These are phyloP conservation scores for Pyrocoelia pectoralis DNA, from an alignment of 2,888 invertebrate species.

Conservation along the genomic window DNA sequence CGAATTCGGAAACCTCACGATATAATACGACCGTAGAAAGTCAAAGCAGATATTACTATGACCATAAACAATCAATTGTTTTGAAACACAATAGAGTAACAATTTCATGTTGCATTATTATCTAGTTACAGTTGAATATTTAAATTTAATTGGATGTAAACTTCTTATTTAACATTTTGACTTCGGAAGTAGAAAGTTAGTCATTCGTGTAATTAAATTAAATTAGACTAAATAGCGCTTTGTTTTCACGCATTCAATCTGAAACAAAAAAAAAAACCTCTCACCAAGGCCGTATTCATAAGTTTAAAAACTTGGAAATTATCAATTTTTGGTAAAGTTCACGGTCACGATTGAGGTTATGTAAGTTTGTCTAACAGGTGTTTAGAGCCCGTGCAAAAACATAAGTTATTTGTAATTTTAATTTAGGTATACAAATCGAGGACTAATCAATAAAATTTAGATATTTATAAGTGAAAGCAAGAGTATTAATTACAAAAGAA, in stretches of 20 bases:
- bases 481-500: neutral
- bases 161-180: neutral
- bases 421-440: too few relatives aligned
- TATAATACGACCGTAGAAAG: slow-evolving; percentile 41
- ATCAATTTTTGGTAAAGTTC: neutral
- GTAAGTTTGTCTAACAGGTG: too few relatives aligned
- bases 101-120: slow-evolving; percentile 19
- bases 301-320: neutral
- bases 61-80: slow-evolving; percentile 41
- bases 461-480: neutral
- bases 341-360: neutral
- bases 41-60: slow-evolving; percentile 40
- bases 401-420: too few relatives aligned
- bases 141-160: neutral
- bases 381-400: too few relatives aligned
- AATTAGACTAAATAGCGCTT: neutral
- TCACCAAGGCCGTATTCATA: too few relatives aligned
- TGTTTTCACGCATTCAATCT: neutral
- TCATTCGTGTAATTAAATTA: slow-evolving; percentile 1
- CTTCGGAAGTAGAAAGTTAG: neutral
- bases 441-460: too few relatives aligned
- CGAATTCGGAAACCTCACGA: slow-evolving; percentile 19
- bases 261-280: too few relatives aligned
- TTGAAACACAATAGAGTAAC: slow-evolving; percentile 40
- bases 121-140: neutral